phyloP scores from a whole-genome alignment of 2,797 vertebrate species.

The Labeo calbasu region DNA sequence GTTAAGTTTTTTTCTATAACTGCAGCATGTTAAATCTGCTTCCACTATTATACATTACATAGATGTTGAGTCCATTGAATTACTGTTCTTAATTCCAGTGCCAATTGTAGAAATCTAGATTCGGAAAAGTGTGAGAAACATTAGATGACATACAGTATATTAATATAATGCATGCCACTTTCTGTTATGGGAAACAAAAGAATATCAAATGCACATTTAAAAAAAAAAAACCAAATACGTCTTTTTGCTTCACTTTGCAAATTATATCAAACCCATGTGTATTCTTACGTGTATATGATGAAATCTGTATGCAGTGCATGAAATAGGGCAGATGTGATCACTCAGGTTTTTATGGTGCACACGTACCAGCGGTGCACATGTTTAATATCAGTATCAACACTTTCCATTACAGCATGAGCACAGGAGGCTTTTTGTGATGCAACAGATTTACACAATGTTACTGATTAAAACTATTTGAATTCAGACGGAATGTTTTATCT shows the following conservation, averaged over 20 bases:
- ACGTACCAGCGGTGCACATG: slow-evolving; percentile 42
- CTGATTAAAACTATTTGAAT: neutral
- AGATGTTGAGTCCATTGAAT: neutral
- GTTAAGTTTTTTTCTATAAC: neutral
- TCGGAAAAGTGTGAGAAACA: neutral
- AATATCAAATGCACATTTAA: neutral
- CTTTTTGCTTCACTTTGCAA: slow-evolving; percentile 29
- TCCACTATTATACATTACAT: neutral
- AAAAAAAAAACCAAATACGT: too few relatives aligned
- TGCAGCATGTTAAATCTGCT: neutral
- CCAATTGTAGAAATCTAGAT: neutral
- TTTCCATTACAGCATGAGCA: slow-evolving; percentile 35
- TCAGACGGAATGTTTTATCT: neutral
- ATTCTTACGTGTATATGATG: neutral
- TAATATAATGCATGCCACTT: slow-evolving; percentile 21
- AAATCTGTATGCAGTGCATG: slow-evolving; percentile 72
- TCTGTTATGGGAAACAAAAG: neutral
- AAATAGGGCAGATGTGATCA: slow-evolving; percentile 56
- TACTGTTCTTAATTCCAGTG: neutral
- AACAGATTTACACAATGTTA: neutral
- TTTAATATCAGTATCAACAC: neutral
- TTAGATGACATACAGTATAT: too few relatives aligned
- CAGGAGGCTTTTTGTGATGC: slow-evolving; percentile 7
- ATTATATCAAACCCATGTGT: slow-evolving; percentile 49
- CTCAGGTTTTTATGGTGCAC: slow-evolving; percentile 70